A percentile compares a stretch with the other conserved stretches of the same genome.
Evolutionary conservation across 2,113 vertebrate genomes (phyloP).

Genomic region (Albula glossodonta): DNA sequence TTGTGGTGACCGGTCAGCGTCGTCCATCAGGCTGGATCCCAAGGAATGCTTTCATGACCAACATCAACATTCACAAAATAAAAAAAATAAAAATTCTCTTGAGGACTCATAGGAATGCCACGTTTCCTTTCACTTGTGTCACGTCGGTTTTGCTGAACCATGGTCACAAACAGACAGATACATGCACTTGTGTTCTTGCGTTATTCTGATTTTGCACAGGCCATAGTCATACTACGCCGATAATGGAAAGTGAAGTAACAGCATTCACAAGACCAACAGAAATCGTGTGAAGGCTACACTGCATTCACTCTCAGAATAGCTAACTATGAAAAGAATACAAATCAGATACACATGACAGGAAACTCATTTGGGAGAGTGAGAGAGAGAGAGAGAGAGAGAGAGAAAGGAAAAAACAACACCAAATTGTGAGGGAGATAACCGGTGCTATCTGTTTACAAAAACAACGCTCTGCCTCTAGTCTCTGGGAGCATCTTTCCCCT

Average conservation of each 20-base stretch:
- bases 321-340: constrained; percentile 47
- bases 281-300: constrained; percentile 3
- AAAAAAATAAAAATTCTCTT: not conserved
- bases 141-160: not conserved
- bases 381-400: not conserved
- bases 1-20: not conserved
- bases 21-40: not conserved
- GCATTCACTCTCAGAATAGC: constrained; percentile 46
- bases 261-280: not conserved
- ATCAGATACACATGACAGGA: constrained; percentile 23
- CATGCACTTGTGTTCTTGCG: not conserved
- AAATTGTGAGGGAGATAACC: not conserved
- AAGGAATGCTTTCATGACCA: not conserved
- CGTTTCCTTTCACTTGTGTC: not conserved
- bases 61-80: not conserved
- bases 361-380: not conserved
- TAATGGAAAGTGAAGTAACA: not conserved
- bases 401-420: not conserved
- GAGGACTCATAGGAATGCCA: not conserved
- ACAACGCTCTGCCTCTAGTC: constrained; percentile 4
- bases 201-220: no score
- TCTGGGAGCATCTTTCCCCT: not conserved
- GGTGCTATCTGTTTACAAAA: not conserved
- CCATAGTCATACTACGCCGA: not conserved
- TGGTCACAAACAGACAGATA: not conserved